These are phyloP conservation scores for Enteromius fasciolatus DNA, from an alignment of 2,797 vertebrate genomes.

Conservation along the genomic window DNA sequence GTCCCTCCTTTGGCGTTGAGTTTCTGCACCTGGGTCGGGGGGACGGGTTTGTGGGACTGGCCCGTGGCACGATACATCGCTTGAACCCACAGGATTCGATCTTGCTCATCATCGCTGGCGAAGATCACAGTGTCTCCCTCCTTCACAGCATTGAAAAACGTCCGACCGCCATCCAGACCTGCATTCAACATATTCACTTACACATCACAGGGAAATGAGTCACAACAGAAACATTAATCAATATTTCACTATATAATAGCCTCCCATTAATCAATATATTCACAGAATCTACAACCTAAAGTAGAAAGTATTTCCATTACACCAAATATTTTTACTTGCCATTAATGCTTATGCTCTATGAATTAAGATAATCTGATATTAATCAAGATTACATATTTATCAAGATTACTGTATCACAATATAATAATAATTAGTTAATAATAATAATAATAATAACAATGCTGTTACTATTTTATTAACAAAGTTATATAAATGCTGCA, in stretches of 20 bases:
- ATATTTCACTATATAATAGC: no score
- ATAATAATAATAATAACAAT: not conserved
- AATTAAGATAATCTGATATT: not conserved
- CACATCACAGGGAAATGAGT: not conserved
- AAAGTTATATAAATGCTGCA: not conserved
- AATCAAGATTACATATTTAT: not conserved
- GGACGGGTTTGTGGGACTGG: slow-evolving; percentile 96
- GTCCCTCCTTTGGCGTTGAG: slow-evolving; percentile 93
- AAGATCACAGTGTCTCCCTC: slow-evolving; percentile 98
- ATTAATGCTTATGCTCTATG: not conserved
- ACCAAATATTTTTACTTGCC: not conserved
- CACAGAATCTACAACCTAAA: no score
- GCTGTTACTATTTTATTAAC: not conserved
- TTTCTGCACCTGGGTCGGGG: slow-evolving; percentile 97
- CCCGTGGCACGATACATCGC: slow-evolving; percentile 98
- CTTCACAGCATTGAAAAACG: slow-evolving; percentile 97
- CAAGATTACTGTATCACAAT: not conserved
- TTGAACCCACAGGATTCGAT: slow-evolving; percentile 97
- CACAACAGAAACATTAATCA: no score
- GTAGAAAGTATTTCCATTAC: not conserved
- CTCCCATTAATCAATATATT: no score
- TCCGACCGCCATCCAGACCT: slow-evolving; percentile 94
- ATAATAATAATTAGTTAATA: not conserved
- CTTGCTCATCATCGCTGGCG: slow-evolving; percentile 96
- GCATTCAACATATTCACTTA: slow-evolving; percentile 28